Evolutionary conservation across 1,140 invertebrate species (phyloP), one percentile per base, ranked within the genome.

Genomic region (Lamellibrachia luymesi): DNA sequence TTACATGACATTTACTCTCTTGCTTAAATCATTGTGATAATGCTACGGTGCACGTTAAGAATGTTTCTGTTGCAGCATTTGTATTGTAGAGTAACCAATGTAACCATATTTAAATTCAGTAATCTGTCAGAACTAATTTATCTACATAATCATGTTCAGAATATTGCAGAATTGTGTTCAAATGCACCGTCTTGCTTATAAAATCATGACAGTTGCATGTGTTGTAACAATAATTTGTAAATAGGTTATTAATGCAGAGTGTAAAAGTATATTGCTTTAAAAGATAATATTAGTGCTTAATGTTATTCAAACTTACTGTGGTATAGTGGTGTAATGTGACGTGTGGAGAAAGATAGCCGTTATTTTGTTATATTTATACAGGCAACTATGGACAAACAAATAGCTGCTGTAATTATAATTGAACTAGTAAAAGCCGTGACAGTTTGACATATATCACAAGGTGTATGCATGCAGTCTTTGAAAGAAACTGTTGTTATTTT

Each of bases 361-460:
- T 80, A 80, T 80, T 80, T 80, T 80, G 64, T 80, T 80, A 80
- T 80, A 80, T 80, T 80, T 80, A 80, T 80, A 80, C 64, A 80
- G 64, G 64, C 64, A 22, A 80, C 38, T 6, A 17, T 22, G 64
- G 64, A 17, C 64, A 22, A 80, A 80, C 64, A 22, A 80, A 80
- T 22, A 80, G 64, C 64, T 80, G 64, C 2, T 80, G 64, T 80
- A 80, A 22, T 80, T 80, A 80, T 22, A 80, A 80, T 22, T 80
- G 38, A 38, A 38, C 38, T 22, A 22, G 64, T 22, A 22, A 80
- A 80, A 80, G 38, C 17, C 13, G 25, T 22, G 13, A 22, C 25
- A 4, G 64, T 80, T 56, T 80, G 64, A 22, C 64, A 80, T 80
- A 17, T 80, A 38, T 38, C 38, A 38, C 38, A 38, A 38, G 38